These are phyloP conservation scores for Strigamia transsilvanica DNA, from an alignment of 2,888 invertebrate genomes.

Conservation along the genomic window DNA sequence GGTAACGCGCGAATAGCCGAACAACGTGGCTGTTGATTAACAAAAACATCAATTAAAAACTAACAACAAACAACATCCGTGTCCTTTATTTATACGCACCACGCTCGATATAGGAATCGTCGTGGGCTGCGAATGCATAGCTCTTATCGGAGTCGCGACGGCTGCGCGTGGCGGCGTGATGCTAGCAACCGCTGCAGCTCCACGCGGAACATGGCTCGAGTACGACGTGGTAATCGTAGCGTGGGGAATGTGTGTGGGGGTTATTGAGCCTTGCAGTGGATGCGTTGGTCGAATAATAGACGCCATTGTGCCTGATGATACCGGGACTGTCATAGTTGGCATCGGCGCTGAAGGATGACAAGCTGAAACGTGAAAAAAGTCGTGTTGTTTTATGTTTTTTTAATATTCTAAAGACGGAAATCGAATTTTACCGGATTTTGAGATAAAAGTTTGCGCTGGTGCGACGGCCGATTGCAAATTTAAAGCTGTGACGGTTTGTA, in stretches of 20 bases:
- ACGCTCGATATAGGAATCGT: not conserved
- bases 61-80: too few relatives aligned
- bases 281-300: conserved; percentile 28
- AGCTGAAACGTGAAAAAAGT: not conserved
- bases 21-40: not conserved
- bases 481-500: not conserved
- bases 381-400: too few relatives aligned
- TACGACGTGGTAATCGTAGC: conserved; percentile 6
- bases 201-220: conserved; percentile 49
- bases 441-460: not conserved
- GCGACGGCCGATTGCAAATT: not conserved
- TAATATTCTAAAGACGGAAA: too few relatives aligned
- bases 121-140: conserved; percentile 29
- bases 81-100: not conserved
- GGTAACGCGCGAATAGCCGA: not conserved
- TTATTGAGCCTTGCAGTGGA: not conserved
- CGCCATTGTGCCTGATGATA: conserved; percentile 15
- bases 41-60: not conserved
- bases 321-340: conserved; percentile 11
- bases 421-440: not conserved
- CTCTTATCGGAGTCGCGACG: conserved; percentile 64
- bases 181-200: conserved; percentile 77
- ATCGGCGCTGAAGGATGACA: not conserved
- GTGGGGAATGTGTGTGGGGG: not conserved
- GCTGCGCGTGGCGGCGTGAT: conserved; percentile 75